A percentile compares a stretch with the other conserved stretches of the same genome.
These are phyloP conservation scores for Scomber scombrus DNA, from an alignment of 2,113 vertebrate genomes.

Conservation along the genomic window DNA sequence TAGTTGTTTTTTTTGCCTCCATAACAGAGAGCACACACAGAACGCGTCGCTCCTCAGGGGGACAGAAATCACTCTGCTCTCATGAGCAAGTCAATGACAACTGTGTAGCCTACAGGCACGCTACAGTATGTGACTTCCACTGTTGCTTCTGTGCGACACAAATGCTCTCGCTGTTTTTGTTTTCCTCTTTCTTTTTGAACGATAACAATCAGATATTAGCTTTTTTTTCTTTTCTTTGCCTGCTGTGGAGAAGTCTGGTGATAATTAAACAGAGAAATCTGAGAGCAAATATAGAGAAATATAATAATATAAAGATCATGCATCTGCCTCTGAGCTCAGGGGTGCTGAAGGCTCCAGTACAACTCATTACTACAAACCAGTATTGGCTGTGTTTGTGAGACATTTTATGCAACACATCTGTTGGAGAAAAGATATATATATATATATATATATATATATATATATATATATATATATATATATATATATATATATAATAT, in stretches of 20 bases:
- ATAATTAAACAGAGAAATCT: slow-evolving; percentile 11
- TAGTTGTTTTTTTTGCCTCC: slow-evolving; percentile 28
- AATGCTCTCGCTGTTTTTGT: slow-evolving; percentile 40
- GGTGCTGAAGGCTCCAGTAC: not conserved
- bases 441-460: not conserved
- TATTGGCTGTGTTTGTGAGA: not conserved
- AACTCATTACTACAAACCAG: not conserved
- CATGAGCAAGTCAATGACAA: slow-evolving; percentile 70
- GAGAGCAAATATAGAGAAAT: slow-evolving; percentile 9
- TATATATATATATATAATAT: no score
- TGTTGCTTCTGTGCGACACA: slow-evolving; percentile 53
- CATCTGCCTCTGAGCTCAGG: slow-evolving; percentile 5
- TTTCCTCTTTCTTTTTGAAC: slow-evolving; percentile 36
- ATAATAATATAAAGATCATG: not conserved
- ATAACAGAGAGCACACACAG: slow-evolving; percentile 55
- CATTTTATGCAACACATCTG: slow-evolving; percentile 34
- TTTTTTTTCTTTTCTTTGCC: slow-evolving; percentile 19
- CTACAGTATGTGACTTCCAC: slow-evolving; percentile 64
- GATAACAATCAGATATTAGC: slow-evolving; percentile 32
- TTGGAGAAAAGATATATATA: slow-evolving; percentile 36
- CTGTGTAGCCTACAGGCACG: slow-evolving; percentile 61
- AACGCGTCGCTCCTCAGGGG: slow-evolving; percentile 57
- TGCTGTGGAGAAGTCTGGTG: not conserved
- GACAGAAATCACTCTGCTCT: slow-evolving; percentile 74
- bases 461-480: not conserved